Base-by-base conservation (phyloP, 2,888 invertebrate genomes). In the Pelosia muscerda region DNA sequence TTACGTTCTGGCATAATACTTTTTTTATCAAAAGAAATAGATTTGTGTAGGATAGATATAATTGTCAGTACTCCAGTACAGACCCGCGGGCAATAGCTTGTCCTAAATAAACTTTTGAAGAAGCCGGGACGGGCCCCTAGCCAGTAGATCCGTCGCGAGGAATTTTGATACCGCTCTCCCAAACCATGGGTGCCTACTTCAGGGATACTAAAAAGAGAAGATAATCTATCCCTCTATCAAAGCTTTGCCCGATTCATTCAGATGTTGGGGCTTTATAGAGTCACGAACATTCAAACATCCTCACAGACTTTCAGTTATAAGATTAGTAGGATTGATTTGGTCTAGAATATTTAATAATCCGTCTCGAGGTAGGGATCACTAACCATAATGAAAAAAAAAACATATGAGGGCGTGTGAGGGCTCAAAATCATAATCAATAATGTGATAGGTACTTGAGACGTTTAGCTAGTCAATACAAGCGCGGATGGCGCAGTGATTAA, bases 401-500 rank as follows among this genome's bases (percentile, higher is more conserved):
- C 2, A 2, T 49, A 49, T n/a, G n/a, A 9, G n/a, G 9, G n/a
- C n/a, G 49, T n/a, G 49, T 49, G n/a, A 19, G 49, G n/a, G n/a
- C n/a, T 49, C n/a, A 6, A 1, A 49, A 19, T 49, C 49, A 49
- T 49, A 19, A 49, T 42, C 19, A 42, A 42, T 19, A 42, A 6
- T 42, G 42, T 6, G 42, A 42, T 42, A 28, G 28, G 4, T 42
- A 54, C 22, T 23, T 1, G 54, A 23, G 23, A 54, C 54, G 54
- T 42, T n/a, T 49, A n/a, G 49, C 8, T 19, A 49, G n/a, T 49
- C 49, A 49, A 49, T 49, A 42, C 42, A 42, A 42, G 49, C 9
- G 49, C 49, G n/a, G 49, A 49, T 49, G 49, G 49, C 49, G 49
- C 9, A 49, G 49, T 49, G 49, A 49, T 49, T 49, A n/a, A n/a